Base-by-base conservation (phyloP, 2,797 vertebrate species). In the Phataginus tetradactyla region DNA sequence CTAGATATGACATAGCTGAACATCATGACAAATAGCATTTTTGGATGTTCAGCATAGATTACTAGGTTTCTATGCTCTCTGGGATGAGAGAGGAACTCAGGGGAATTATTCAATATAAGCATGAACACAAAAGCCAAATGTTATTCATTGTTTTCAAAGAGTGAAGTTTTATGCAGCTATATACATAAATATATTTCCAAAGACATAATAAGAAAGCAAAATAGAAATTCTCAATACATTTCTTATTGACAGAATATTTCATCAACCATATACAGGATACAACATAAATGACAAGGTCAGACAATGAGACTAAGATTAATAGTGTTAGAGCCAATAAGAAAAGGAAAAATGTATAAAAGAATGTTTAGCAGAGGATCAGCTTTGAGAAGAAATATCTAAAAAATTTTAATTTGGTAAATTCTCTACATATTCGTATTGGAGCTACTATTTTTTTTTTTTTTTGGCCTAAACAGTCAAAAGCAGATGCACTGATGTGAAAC, bases 191-290 rank as follows among this genome's bases (percentile, higher is more conserved):
- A 75, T 71, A 29, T 84, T 95, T 79, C 25, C 42, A 86, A 86
- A 79, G n/a, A 78, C 13, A 18, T 29, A 45, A 77, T 25, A 71
- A 77, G 89, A 86, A 83, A 61, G n/a, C 10, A 81, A 85, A 21
- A 14, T n/a, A 14, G 14, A 42, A 72, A 61, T 86, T 37, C 37
- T 81, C 61, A 86, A 27, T 81, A 51, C 78, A 94, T 34, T 95
- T 93, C 75, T 86, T 66, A 96, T 49, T 55, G 74, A 92, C 39
- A 57, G 59, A 78, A 85, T 87, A 81, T 95, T 89, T 64, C 55
- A 86, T 81, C 25, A 37, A 2, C n/a, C 32, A 66, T 53, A 59
- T 0, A 53, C 39, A 80, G 68, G 7, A 42, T 66, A 10, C 10
- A 29, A 11, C 59, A 87, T 53, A 92, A 92, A 89, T 92, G 39